Conservation (phyloP, 2,888 invertebrate genomes). For the Oscheius sp. region DNA sequence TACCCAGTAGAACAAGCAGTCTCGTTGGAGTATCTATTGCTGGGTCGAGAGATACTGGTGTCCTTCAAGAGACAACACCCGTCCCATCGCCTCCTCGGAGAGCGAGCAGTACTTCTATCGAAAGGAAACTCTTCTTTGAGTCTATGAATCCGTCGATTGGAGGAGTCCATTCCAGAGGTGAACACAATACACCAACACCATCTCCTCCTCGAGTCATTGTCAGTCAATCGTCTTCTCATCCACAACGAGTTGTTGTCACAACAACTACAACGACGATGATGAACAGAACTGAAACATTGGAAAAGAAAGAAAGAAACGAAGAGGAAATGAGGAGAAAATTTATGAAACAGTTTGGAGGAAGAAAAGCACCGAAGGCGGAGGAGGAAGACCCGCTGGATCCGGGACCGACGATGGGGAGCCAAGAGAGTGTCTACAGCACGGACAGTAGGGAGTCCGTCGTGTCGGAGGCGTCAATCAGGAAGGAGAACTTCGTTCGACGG, state of each 20-base stretch:
- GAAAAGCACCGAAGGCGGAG: conserved; percentile 53
- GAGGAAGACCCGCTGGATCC: conserved; percentile 59
- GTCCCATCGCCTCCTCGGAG: conserved; percentile 25
- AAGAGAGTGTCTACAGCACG: conserved; percentile 51
- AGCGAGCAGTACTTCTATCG: conserved; percentile 21
- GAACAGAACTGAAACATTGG: conserved; percentile 20
- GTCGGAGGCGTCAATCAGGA: conserved; percentile 57
- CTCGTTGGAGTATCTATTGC: background rate
- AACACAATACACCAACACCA: conserved; percentile 23
- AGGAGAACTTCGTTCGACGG: conserved; percentile 59
- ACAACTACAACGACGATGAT: conserved; percentile 13
- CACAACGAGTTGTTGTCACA: conserved; percentile 2
- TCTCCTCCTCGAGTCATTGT: conserved; percentile 19
- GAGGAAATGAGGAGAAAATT: conserved; percentile 56
- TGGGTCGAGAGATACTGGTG: no score
- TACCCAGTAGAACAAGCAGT: conserved; percentile 24
- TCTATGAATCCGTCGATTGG: conserved; percentile 2
- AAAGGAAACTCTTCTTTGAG: conserved; percentile 23
- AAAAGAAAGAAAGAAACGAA: conserved; percentile 33
- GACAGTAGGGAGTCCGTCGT: conserved; percentile 62
- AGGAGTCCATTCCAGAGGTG: conserved; percentile 12
- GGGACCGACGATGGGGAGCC: conserved; percentile 36
- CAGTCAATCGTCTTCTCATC: background rate
- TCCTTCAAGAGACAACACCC: background rate
- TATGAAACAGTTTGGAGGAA: conserved; percentile 50